Conservation (phyloP, 2,888 invertebrate species). For the Dicroscelio sp. region DNA sequence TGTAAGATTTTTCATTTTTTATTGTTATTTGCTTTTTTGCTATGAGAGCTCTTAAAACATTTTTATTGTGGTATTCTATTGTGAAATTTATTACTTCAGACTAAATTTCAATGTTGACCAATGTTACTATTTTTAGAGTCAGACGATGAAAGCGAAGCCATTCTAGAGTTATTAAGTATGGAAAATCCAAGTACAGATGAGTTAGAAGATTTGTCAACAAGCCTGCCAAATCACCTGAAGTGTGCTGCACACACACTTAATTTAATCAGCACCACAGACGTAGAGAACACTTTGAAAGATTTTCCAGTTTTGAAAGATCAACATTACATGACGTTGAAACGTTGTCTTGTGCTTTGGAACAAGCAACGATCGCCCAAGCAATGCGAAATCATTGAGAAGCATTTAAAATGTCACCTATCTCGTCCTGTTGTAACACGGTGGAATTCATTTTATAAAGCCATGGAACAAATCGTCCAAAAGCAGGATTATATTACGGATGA, state of each 20-base stretch:
- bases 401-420: background rate
- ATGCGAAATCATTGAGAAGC: slow-evolving; percentile 16
- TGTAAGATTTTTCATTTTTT: too few species aligned
- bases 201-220: background rate
- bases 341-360: too few species aligned
- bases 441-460: background rate
- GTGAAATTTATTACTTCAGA: too few species aligned
- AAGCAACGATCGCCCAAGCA: background rate
- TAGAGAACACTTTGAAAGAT: slow-evolving; percentile 19
- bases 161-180: too few species aligned
- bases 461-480: background rate
- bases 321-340: too few species aligned
- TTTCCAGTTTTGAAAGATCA: background rate
- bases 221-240: slow-evolving; percentile 22
- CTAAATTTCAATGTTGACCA: too few species aligned
- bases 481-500: background rate
- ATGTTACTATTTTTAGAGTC: too few species aligned
- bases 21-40: too few species aligned
- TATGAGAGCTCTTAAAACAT: too few species aligned
- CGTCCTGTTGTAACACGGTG: background rate
- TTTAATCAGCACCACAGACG: slow-evolving; percentile 7
- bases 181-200: too few species aligned
- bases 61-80: too few species aligned
- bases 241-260: slow-evolving; percentile 42
- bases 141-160: too few species aligned